Evolutionary conservation across 2,797 vertebrate species (phyloP), one percentile per base, ranked within the genome.

Genomic region (Sparus aurata): DNA sequence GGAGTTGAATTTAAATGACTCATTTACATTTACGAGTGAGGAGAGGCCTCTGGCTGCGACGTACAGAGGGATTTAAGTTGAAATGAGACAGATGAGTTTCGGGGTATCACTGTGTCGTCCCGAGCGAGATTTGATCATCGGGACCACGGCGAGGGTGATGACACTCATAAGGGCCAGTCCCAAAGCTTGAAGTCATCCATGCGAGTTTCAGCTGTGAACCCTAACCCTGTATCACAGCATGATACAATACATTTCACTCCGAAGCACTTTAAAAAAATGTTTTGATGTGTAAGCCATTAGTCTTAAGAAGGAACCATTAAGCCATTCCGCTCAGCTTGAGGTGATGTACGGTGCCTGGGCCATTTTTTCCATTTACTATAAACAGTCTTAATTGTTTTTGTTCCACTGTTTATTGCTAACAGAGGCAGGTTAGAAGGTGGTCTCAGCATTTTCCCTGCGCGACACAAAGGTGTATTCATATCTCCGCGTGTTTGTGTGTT

Each of bases 351-450:
- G 61, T 38, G 58, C 17, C 34, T 12, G 22, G 57, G 52, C 2
- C 58, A n/a, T 41, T n/a, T 71, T 63, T 66, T 69, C 41, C 25
- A 68, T 69, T 90, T 73, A 57, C 79, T 64, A 59, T 85, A 85
- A 90, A 86, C 62, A 38, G 38, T 63, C 74, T 66, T 74, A 77
- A 83, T 65, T 73, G 74, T 62, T 80, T 84, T 83, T 69, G 50
- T 75, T 84, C 22, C 59, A 34, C 46, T 25, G 45, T 82, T 87
- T 83, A 85, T 80, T 85, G 68, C 59, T 52, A 79, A 69, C 57
- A 79, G 50, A 62, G 22, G 80, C 38, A 61, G 47, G 73, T 82
- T 78, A 73, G 49, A 77, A 54, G 55, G 53, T 69, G 72, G 66
- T 61, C 80, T 71, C 25, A 57, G 83, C 43, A 13, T 61, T 69